Evolutionary conservation across 2,888 invertebrate species (phyloP), one percentile per base, ranked within the genome.

Genomic region (Drosophila meridionalis): DNA sequence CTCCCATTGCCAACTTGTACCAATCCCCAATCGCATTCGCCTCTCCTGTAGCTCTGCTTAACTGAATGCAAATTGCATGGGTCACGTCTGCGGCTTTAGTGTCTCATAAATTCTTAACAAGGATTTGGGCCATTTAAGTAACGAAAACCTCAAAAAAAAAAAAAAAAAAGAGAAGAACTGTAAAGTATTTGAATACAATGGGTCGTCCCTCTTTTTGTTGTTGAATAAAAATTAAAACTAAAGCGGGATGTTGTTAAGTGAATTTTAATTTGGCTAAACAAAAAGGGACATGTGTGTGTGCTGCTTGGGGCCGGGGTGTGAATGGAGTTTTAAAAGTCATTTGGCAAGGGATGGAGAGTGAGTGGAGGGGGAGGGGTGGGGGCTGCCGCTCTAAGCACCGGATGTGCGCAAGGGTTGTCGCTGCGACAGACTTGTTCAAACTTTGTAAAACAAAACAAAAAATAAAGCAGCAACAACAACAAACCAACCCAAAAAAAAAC

Each of bases 211-310:
- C 38, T 38, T 12, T 26, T 34, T 34, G 20, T 36, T 53, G 36
- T 53, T 55, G 53, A 80, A 89, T 74, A 71, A 69, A 69, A 86
- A 86, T 73, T 78, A 80, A 72, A 88, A 83, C 78, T 73, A 73
- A 78, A 76, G 65, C 61, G 57, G 72, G 79, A 77, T 73, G 75
- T 82, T 76, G 69, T 80, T 89, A 86, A 86, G 80, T 87, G 76
- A 87, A 78, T 86, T 86, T 89, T 84, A 89, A 86, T 86, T 86
- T 82, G 82, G 71, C 80, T 28, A 77, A 84, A 78, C 77, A 86
- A 64, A 64, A 63, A 53, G 55, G 58, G 32, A 11, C 66, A 69
- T 56, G 40, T 66, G 43, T 65, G 53, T 34, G 4, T 14, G 11
- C 14, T 28, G 45, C 43, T 20, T 4, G 28, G 63, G 38, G 38